phyloP scores from a whole-genome alignment of 35 echinoderm and acorn worm species.

The Heliocidaris erythrogramma region DNA sequence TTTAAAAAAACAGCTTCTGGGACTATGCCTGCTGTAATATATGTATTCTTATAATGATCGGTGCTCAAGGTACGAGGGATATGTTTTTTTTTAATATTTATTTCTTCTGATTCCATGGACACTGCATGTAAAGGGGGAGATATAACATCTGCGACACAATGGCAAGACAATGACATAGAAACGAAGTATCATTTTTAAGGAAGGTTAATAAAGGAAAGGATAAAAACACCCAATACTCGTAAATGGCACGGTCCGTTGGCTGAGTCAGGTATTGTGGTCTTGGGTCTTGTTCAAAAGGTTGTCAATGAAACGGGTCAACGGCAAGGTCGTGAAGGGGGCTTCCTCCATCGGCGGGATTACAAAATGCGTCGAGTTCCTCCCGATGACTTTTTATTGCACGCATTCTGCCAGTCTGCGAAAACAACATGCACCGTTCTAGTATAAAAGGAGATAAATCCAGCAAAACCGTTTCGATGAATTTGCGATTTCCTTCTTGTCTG shows the following conservation, averaged over 20 bases:
- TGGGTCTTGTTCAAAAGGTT: conserved; percentile 23
- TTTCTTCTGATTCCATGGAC: neutral
- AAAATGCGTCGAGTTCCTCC: neutral
- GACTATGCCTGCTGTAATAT: too few species aligned
- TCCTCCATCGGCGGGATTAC: conserved; percentile 21
- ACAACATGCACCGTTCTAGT: neutral
- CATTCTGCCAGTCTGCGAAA: conserved; percentile 18
- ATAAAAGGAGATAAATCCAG: neutral
- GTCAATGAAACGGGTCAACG: conserved; percentile 26
- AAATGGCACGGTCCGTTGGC: neutral
- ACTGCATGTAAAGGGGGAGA: neutral
- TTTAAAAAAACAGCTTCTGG: too few species aligned
- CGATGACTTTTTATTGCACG: conserved; percentile 13
- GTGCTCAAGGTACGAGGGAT: too few species aligned
- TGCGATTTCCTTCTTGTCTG: neutral
- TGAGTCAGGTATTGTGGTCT: conserved; percentile 18
- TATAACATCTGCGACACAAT: neutral
- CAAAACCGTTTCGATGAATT: neutral
- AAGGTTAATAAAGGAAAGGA: conserved; percentile 22
- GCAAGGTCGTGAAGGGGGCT: conserved; percentile 25
- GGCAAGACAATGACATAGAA: neutral
- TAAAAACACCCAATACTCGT: conserved; percentile 33
- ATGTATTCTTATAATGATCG: too few species aligned
- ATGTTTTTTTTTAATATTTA: too few species aligned
- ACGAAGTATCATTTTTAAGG: conserved; percentile 36